Evolutionary conservation across 2,797 vertebrate genomes (phyloP), one percentile per base, ranked within the genome.

Genomic region (Anguilla pacifica): DNA sequence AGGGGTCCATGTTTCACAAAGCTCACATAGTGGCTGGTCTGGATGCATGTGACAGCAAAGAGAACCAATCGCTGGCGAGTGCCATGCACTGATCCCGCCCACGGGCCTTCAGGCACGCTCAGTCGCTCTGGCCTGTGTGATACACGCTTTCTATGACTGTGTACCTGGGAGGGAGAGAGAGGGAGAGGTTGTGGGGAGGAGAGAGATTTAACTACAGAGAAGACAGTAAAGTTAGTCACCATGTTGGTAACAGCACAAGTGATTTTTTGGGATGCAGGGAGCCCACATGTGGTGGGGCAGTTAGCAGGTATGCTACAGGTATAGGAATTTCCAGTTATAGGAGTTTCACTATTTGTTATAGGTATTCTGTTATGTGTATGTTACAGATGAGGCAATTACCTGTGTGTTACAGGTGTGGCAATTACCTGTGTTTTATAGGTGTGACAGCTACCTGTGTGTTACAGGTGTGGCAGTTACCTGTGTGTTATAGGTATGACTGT

Each of bases 11-110:
- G 91, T 83, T 93, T 96, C 86, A 97, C 94, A 19, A 97, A 97
- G 91, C 96, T 97, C 28, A 97, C 97, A 0, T 97, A 97, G 87
- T 97, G 97, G 90, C 97, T 97, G 46, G 97, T 97, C 91, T 97
- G 94, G 61, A 97, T 97, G 92, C 97, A 97, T 0, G 97, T 97
- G 86, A 97, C 96, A 0, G 96, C 97, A 1, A 96, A 97, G 2
- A 97, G 96, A 19, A 95, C 92, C 95, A 97, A 92, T 0, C 46
- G 88, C 93, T 97, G 96, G 13, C 96, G 96, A 9, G 93, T 89
- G 87, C 92, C 91, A 25, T 91, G 89, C 43, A 94, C 92, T 0
- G 95, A 87, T 31, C 92, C 93, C 0, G 87, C 90, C 95, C 94
- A 95, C 2, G 84, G 46, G 0, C 92, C 93, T 7, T 85, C 89